A percentile compares a stretch with the other conserved stretches of the same genome.
These are phyloP conservation scores for Catharus bicknelli DNA, from an alignment of 2,113 vertebrate genomes.

Conservation along the genomic window DNA sequence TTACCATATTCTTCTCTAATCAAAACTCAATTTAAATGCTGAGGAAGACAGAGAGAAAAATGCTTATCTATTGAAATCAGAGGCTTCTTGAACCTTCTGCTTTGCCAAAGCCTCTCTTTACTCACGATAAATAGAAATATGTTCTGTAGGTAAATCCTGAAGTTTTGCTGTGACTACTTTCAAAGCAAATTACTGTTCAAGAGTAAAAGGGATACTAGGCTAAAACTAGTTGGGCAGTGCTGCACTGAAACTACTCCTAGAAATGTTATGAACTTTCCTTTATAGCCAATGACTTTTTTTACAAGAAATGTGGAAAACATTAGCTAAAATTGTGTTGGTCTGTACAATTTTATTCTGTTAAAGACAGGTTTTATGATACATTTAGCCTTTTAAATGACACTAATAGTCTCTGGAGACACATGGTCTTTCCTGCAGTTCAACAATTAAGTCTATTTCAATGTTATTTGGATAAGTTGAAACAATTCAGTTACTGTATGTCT, in stretches of 20 bases:
- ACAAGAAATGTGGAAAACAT: conserved; percentile 85
- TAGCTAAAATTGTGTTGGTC: conserved; percentile 83
- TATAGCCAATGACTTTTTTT: conserved; percentile 33
- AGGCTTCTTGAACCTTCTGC: not conserved
- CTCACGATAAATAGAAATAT: not conserved
- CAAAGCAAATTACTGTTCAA: not conserved
- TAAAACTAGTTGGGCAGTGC: conserved; percentile 3
- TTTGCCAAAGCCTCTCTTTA: not conserved
- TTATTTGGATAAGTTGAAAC: conserved; percentile 81
- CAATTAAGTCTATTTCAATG: conserved; percentile 85
- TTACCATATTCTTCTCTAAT: not conserved
- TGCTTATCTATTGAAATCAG: not conserved
- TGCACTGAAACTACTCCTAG: conserved; percentile 28
- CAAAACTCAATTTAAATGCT: not conserved
- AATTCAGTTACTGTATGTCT: conserved; percentile 83
- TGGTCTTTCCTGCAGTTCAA: conserved; percentile 77
- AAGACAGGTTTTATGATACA: conserved; percentile 86
- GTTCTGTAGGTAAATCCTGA: not conserved
- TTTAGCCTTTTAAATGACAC: conserved; percentile 85
- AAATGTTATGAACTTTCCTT: conserved; percentile 41
- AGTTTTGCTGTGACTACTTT: not conserved
- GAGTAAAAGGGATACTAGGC: not conserved
- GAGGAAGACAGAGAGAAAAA: not conserved
- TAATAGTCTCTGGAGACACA: conserved; percentile 82
- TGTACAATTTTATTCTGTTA: conserved; percentile 82